Evolutionary conservation across 2,797 vertebrate genomes (phyloP).

Genomic region (Myotis myotis): DNA sequence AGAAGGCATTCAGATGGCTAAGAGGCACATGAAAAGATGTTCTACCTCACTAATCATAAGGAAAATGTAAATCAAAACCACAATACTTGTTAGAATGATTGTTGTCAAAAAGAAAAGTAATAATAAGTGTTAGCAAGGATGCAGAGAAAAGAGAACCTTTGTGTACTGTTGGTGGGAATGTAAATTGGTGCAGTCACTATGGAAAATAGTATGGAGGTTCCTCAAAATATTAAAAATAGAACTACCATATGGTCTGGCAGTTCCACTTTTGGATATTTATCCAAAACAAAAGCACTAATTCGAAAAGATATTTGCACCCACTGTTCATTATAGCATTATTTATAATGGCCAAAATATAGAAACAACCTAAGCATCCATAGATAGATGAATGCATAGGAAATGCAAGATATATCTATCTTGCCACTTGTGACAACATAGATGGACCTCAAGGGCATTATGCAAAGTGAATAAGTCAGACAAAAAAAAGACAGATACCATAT

Average conservation of each 20-base stretch:
- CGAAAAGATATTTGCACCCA: not conserved
- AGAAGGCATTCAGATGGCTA: not conserved
- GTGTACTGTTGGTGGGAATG: not conserved
- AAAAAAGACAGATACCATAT: not conserved
- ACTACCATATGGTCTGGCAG: not conserved
- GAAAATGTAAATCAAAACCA: not conserved
- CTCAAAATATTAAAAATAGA: not conserved
- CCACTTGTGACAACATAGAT: not conserved
- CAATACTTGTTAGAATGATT: not conserved
- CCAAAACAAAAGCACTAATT: not conserved
- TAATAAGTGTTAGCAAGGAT: not conserved
- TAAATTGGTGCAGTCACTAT: not conserved
- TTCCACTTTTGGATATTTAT: not conserved
- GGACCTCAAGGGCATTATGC: not conserved
- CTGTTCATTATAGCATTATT: not conserved
- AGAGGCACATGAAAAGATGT: not conserved
- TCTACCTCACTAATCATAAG: not conserved
- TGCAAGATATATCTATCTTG: not conserved
- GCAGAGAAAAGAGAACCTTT: not conserved
- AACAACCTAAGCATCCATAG: not conserved
- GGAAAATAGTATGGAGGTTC: not conserved
- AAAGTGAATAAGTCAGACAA: not conserved
- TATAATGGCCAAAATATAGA: not conserved
- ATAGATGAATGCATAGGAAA: not conserved
- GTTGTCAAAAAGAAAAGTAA: not conserved